Evolutionary conservation across 2,113 vertebrate genomes (phyloP), one percentile per base, ranked within the genome.

Genomic region (Rhea americana): DNA sequence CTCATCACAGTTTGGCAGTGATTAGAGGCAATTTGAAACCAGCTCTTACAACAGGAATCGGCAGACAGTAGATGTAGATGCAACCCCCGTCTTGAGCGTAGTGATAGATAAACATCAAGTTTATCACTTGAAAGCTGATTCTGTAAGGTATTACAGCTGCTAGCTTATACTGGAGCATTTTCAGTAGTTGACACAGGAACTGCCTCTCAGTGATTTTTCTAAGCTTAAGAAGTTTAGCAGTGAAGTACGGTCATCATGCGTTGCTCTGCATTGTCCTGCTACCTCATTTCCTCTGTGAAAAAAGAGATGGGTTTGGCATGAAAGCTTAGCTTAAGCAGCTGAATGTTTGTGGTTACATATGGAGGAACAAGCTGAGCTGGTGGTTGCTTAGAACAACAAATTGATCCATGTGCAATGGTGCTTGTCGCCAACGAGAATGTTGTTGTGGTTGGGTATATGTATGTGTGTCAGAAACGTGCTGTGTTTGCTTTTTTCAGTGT

Each of bases 41-140:
- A 74, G 95, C 86, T 89, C 77, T 95, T 94, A 87, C 92, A 95
- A 82, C 47, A 87, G 87, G 58, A 85, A n/a, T 91, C 95, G 89
- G 92, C 90, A 94, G 93, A 92, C 21, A 82, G 56, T 51, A 24
- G 66, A n/a, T 87, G 88, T 58, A 87, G 62, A 82, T 93, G 74
- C 74, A 86, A 65, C n/a, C 63, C 53, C 30, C 72, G 41, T 82
- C 93, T 91, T 65, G 28, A 86, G 62, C 48, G 24, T 81, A 14
- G 76, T 80, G 24, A 50, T 83, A 89, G 80, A 67, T 90, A 65
- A 75, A 56, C 63, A 63, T 89, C 72, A 91, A 74, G 18, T 51
- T 89, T 82, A 67, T 30, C 50, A 71, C 47, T 71, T 85, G 59
- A 39, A 59, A 87, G 10, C 58, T 51, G 30, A n/a, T 83, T 92